A percentile compares a stretch with the other conserved stretches of the same genome.
phyloP scores from a whole-genome alignment of 2,888 invertebrate genomes.

The Drosophila hamatofila region DNA sequence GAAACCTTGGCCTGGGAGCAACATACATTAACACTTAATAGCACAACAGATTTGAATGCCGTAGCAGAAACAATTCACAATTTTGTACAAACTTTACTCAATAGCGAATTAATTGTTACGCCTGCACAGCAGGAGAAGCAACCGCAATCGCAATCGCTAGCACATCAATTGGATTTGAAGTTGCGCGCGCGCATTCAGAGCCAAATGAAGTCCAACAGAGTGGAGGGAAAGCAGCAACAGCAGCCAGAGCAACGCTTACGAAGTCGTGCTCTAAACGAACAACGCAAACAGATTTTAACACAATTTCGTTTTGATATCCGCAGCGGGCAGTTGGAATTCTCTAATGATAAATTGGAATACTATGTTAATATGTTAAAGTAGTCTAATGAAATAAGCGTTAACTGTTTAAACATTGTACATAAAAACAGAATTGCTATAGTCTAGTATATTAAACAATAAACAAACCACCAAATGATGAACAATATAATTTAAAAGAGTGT shows the following conservation, averaged over 20 bases:
- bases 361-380: conserved; percentile 68
- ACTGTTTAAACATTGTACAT: conserved; percentile 35
- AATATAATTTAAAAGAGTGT: no score
- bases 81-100: conserved; percentile 36
- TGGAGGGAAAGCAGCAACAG: neutral
- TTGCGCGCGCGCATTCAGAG: conserved; percentile 72
- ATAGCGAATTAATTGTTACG: neutral
- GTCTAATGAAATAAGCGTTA: conserved; percentile 36
- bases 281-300: conserved; percentile 73
- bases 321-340: neutral
- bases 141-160: conserved; percentile 39
- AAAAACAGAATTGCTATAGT: conserved; percentile 17
- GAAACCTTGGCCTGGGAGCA: conserved; percentile 63
- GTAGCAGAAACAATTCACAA: neutral
- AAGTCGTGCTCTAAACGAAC: conserved; percentile 68
- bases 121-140: neutral
- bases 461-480: neutral
- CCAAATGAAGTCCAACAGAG: conserved; percentile 19
- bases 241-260: conserved; percentile 31
- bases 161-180: conserved; percentile 73
- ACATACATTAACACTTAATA: conserved; percentile 49
- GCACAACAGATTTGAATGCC: neutral
- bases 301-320: conserved; percentile 41
- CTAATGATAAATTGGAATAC: conserved; percentile 29
- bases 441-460: conserved; percentile 16